Evolutionary conservation across 2,888 invertebrate species (phyloP).

Genomic region (Phalangium opilio): DNA sequence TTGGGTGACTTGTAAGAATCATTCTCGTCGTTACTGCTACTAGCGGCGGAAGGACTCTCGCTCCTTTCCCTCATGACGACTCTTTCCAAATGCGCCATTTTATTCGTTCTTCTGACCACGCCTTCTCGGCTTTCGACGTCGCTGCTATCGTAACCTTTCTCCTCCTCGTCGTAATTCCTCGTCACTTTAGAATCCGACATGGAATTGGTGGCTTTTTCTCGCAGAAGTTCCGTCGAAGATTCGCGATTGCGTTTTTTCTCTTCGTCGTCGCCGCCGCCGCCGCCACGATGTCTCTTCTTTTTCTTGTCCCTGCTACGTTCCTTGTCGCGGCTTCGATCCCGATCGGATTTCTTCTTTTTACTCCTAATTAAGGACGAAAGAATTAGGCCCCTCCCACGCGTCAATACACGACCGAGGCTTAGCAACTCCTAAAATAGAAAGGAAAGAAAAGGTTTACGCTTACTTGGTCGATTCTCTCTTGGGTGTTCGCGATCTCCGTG

Average conservation of each 20-base stretch:
- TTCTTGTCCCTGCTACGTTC: not conserved
- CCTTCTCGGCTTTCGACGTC: too few relatives aligned
- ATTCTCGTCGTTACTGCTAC: too few relatives aligned
- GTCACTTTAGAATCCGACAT: not conserved
- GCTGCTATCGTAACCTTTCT: constrained; percentile 3
- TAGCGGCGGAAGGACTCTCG: too few relatives aligned
- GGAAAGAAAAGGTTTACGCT: too few relatives aligned
- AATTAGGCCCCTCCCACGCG: too few relatives aligned
- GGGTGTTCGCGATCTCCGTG: not conserved
- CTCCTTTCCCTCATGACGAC: too few relatives aligned
- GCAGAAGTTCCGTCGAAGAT: not conserved
- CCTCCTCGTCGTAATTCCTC: constrained; percentile 2
- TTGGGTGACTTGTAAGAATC: too few relatives aligned
- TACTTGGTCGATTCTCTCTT: not conserved
- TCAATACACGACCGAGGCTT: too few relatives aligned
- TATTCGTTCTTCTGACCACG: too few relatives aligned
- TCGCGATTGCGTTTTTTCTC: not conserved
- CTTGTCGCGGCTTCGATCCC: constrained; percentile 2
- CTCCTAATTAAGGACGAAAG: not conserved
- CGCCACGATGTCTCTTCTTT: too few relatives aligned
- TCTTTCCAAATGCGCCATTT: too few relatives aligned
- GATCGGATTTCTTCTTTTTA: not conserved
- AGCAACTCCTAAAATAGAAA: too few relatives aligned
- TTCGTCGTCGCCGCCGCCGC: not conserved
- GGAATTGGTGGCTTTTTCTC: not conserved